Evolutionary conservation across 2,113 vertebrate genomes (phyloP).

Genomic region (Rana temporaria): DNA sequence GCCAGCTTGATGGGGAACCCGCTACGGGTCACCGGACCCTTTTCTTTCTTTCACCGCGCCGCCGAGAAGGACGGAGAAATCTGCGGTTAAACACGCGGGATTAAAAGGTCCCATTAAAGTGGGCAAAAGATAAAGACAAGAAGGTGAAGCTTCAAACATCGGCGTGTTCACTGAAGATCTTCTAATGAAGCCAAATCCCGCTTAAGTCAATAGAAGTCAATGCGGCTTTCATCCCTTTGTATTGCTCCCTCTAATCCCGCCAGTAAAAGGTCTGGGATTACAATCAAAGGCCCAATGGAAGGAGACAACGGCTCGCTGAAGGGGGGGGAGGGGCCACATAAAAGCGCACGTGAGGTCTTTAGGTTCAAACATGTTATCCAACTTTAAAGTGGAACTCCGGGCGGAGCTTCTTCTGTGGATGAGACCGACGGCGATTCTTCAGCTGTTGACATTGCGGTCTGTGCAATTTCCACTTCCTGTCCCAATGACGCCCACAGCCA

Average conservation of each 20-base stretch:
- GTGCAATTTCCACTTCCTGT: too few relatives aligned
- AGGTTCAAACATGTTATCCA: too few relatives aligned
- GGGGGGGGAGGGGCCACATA: too few relatives aligned
- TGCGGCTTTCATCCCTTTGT: constrained; percentile 48
- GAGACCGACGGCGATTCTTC: too few relatives aligned
- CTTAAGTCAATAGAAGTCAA: constrained; percentile 24
- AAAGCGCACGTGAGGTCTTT: too few relatives aligned
- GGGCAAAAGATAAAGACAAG: constrained; percentile 30
- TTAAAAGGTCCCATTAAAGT: constrained; percentile 47
- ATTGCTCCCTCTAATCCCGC: constrained; percentile 36
- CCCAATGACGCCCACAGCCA: too few relatives aligned
- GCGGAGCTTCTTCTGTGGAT: too few relatives aligned
- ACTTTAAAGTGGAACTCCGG: too few relatives aligned
- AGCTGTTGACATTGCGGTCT: too few relatives aligned
- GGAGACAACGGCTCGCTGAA: background rate
- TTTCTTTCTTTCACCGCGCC: constrained; percentile 30
- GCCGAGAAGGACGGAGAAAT: constrained; percentile 36
- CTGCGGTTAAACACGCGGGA: constrained; percentile 48
- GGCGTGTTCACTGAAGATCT: constrained; percentile 8
- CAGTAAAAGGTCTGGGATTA: background rate
- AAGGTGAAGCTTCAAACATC: constrained; percentile 13
- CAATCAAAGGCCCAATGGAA: constrained; percentile 28
- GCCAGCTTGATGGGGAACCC: constrained; percentile 23
- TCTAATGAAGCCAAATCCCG: constrained; percentile 49
- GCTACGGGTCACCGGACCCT: constrained; percentile 28